Conservation (phyloP, 2,797 vertebrate species). For the Rhadinocentrus ornatus region DNA sequence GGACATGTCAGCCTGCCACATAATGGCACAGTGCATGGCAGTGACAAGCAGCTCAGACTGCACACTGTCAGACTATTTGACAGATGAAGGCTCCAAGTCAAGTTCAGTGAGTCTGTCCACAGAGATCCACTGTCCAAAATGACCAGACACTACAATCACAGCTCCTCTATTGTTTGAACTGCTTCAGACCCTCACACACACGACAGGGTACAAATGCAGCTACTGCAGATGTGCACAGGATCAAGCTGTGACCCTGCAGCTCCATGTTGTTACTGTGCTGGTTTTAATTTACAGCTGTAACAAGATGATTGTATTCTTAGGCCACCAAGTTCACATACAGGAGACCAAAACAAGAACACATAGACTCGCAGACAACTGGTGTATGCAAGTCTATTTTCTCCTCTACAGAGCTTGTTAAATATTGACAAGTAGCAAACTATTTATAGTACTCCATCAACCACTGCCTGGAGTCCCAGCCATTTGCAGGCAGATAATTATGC, state of each 20-base stretch:
- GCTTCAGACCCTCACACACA: neutral
- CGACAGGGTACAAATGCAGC: constrained; percentile 13
- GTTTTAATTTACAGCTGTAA: constrained; percentile 36
- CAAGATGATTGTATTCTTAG: constrained; percentile 39
- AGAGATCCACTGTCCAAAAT: constrained; percentile 44
- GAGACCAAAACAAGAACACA: neutral
- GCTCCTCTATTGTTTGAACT: constrained; percentile 1
- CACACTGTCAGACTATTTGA: constrained; percentile 56
- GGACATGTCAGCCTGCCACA: constrained; percentile 56
- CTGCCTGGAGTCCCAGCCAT: constrained; percentile 27
- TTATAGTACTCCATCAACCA: constrained; percentile 34
- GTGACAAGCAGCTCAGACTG: constrained; percentile 61
- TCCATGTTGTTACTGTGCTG: constrained; percentile 11
- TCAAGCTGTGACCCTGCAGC: constrained; percentile 25
- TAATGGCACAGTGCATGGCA: constrained; percentile 58
- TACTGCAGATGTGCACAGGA: constrained; percentile 30
- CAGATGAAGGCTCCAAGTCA: constrained; percentile 37
- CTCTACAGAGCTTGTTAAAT: constrained; percentile 19
- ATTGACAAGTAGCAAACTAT: constrained; percentile 39
- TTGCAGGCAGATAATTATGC: constrained; percentile 47
- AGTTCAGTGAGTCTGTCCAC: constrained; percentile 33
- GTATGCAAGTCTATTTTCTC: constrained; percentile 8
- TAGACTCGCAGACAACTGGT: neutral
- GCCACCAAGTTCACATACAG: constrained; percentile 13
- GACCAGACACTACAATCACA: constrained; percentile 9